phyloP scores from a whole-genome alignment of 2,888 invertebrate species.

The Dichetophora obliterata region DNA sequence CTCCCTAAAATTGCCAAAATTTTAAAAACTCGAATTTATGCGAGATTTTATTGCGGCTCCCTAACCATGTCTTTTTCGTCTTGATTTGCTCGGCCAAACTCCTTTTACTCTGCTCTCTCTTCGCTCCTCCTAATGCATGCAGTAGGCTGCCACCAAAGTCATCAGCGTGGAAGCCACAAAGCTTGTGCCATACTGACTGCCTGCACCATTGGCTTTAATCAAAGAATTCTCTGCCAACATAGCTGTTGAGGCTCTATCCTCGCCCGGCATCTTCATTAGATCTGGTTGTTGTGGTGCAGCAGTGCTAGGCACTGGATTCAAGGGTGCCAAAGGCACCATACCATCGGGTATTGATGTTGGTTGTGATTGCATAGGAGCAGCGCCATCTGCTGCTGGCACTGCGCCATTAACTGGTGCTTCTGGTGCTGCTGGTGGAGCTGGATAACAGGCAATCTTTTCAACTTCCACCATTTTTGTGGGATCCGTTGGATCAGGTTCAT shows the following conservation, averaged over 20 bases:
- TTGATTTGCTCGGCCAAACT: no score
- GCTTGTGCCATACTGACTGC: conserved; percentile 40
- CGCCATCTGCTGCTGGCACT: conserved; percentile 20
- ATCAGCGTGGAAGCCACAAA: conserved; percentile 52
- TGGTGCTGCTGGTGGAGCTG: conserved; percentile 57
- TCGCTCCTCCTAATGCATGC: conserved; percentile 26
- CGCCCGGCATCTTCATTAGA: conserved; percentile 61
- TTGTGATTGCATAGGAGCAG: conserved; percentile 29
- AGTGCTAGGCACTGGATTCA: conserved; percentile 47
- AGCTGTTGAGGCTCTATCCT: conserved; percentile 50
- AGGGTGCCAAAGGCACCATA: conserved; percentile 57
- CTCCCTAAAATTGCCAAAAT: no score
- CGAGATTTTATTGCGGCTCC: no score
- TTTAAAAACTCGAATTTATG: background rate
- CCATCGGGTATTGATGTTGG: conserved; percentile 38
- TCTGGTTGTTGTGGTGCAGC: conserved; percentile 52
- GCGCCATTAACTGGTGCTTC: conserved; percentile 50
- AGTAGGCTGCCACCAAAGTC: conserved; percentile 57
- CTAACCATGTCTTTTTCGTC: no score
- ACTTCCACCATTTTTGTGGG: conserved; percentile 63
- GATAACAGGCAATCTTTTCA: conserved; percentile 66
- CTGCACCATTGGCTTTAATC: conserved; percentile 49
- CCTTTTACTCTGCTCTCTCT: background rate
- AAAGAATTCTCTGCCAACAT: conserved; percentile 55
- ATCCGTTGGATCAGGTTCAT: conserved; percentile 68